Evolutionary conservation across 2,113 vertebrate genomes (phyloP).

Genomic region (Oncorhynchus kisutch): DNA sequence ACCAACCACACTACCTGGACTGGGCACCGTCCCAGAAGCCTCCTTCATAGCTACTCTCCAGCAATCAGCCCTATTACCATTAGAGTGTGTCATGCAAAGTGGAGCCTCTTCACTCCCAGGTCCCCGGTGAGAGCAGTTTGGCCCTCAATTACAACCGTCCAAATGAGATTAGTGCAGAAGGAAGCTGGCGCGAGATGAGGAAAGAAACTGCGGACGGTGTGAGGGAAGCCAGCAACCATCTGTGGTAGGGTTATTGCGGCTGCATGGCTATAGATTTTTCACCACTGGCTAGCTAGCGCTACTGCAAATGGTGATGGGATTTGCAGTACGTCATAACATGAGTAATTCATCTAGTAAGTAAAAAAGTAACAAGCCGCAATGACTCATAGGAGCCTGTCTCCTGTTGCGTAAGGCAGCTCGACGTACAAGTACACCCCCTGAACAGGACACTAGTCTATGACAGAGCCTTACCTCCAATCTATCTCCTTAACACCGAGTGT

Average conservation of each 20-base stretch:
- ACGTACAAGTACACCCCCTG: too few relatives aligned
- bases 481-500: too few relatives aligned
- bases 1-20: neutral
- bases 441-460: too few relatives aligned
- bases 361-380: too few relatives aligned
- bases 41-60: neutral
- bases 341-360: too few relatives aligned
- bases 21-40: neutral
- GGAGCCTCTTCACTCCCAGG: slow-evolving; percentile 28
- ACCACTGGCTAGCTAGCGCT: neutral
- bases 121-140: slow-evolving; percentile 25
- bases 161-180: slow-evolving; percentile 35
- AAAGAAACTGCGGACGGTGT: neutral
- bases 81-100: slow-evolving; percentile 21
- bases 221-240: neutral
- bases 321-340: too few relatives aligned
- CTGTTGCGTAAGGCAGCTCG: too few relatives aligned
- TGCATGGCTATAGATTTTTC: neutral
- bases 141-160: slow-evolving; percentile 29
- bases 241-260: neutral
- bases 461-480: too few relatives aligned
- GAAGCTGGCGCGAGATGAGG: neutral
- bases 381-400: too few relatives aligned
- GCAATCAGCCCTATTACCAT: slow-evolving; percentile 25
- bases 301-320: neutral